Evolutionary conservation across 2,888 invertebrate species (phyloP).

Genomic region (Standfussiana lucernea): DNA sequence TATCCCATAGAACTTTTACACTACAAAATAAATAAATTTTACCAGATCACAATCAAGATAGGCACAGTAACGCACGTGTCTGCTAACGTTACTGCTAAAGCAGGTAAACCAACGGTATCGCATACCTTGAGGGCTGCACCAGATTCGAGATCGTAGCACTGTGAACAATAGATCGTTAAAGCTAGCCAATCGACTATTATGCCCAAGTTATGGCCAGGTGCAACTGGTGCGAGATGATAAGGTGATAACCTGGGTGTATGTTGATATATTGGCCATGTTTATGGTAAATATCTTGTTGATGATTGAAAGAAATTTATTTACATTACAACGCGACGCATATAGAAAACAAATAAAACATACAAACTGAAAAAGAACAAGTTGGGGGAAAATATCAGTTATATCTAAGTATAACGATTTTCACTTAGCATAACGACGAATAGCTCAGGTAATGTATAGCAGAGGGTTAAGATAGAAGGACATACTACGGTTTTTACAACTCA

Average conservation of each 20-base stretch:
- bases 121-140: constrained; percentile 61
- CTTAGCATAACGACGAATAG: neutral
- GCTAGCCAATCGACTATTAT: constrained; percentile 49
- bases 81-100: constrained; percentile 26
- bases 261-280: constrained; percentile 3
- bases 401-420: neutral
- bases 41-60: constrained; percentile 15
- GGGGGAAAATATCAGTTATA: neutral
- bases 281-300: neutral
- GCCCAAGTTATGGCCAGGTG: constrained; percentile 41
- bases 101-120: constrained; percentile 57
- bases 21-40: neutral
- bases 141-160: constrained; percentile 51
- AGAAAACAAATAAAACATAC: neutral
- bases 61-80: constrained; percentile 34
- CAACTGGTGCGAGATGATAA: constrained; percentile 56
- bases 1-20: neutral
- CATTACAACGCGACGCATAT: neutral
- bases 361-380: neutral
- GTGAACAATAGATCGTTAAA: constrained; percentile 64
- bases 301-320: neutral
- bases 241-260: constrained; percentile 35
- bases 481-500: neutral
- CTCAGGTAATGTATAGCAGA: neutral
- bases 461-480: neutral